Evolutionary conservation across 2,797 vertebrate species (phyloP).

Genomic region (Macrochelys suwanniensis): DNA sequence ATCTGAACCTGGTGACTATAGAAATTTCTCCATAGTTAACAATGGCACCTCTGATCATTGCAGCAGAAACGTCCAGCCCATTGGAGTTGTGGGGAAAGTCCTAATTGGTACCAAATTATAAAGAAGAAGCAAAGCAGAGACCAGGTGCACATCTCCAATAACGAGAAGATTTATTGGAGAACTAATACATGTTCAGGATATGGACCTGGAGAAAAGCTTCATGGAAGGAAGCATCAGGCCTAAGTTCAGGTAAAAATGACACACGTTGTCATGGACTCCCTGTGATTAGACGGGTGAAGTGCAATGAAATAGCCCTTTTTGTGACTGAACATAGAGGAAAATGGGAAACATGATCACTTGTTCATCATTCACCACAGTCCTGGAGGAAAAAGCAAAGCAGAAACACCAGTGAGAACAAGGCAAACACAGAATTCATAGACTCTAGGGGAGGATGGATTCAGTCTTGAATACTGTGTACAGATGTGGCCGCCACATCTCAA

Average conservation of each 20-base stretch:
- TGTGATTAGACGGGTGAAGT: background rate
- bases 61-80: background rate
- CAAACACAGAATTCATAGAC: background rate
- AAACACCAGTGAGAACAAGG: background rate
- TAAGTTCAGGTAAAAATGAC: background rate
- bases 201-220: background rate
- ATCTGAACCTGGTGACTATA: background rate
- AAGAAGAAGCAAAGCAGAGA: background rate
- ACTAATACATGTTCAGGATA: background rate
- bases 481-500: no score
- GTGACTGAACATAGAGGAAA: slow-evolving; percentile 2
- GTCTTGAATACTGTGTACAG: no score
- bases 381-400: slow-evolving; percentile 38
- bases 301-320: background rate
- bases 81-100: background rate
- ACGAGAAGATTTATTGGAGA: slow-evolving; percentile 50
- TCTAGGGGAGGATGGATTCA: background rate
- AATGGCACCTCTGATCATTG: background rate
- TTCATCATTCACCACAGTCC: background rate
- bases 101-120: background rate
- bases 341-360: background rate
- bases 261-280: accelerated
- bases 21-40: background rate
- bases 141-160: background rate
- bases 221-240: background rate